Evolutionary conservation across 1,140 invertebrate species (phyloP).

Genomic region (Nebria ingens): DNA sequence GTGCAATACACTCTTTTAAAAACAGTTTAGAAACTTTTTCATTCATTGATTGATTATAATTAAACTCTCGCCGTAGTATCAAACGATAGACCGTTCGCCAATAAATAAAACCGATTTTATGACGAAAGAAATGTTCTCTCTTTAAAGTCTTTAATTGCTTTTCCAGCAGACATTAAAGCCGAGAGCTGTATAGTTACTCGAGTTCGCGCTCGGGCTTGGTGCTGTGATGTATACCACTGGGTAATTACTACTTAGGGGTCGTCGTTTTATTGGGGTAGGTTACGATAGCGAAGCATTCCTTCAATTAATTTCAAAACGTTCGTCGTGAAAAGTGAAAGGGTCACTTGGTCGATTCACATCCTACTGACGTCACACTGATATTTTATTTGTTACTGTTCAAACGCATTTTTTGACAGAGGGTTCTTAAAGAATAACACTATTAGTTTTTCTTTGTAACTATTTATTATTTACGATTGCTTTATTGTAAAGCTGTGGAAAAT

Average conservation of each 20-base stretch:
- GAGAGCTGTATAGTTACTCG: not conserved
- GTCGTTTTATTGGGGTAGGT: not conserved
- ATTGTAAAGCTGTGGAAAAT: not conserved
- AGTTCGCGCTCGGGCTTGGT: too few species aligned
- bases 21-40: too few species aligned
- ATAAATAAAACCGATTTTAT: not conserved
- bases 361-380: not conserved
- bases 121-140: not conserved
- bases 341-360: not conserved
- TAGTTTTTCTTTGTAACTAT: not conserved
- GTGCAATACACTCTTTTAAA: too few species aligned
- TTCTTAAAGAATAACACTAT: not conserved
- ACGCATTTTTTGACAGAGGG: not conserved
- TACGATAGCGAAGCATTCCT: not conserved
- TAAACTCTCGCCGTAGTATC: too few species aligned
- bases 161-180: not conserved
- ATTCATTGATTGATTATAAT: too few species aligned
- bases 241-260: not conserved
- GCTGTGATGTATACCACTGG: not conserved
- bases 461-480: not conserved
- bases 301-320: not conserved
- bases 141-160: not conserved
- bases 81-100: too few species aligned
- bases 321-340: not conserved
- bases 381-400: too few species aligned